A percentile compares a stretch with the other conserved stretches of the same genome.
phyloP scores from a whole-genome alignment of 2,888 invertebrate species.

The Torymus tubicola region DNA sequence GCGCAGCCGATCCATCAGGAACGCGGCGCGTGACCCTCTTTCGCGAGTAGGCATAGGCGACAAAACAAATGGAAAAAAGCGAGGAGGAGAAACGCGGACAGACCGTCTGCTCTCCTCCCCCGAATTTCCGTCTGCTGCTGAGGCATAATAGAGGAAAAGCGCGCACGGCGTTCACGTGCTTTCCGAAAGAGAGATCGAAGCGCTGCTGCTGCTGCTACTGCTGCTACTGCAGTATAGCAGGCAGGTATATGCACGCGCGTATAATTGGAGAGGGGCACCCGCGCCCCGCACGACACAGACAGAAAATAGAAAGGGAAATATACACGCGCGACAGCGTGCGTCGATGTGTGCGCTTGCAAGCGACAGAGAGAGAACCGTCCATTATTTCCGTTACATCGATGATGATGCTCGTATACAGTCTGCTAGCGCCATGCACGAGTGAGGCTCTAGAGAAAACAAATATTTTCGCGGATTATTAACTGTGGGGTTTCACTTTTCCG shows the following conservation, averaged over 20 bases:
- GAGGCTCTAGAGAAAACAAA: no score
- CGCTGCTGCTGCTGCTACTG: background rate
- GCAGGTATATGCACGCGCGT: background rate
- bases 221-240: background rate
- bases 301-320: slow-evolving; percentile 44
- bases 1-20: no score
- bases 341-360: no score
- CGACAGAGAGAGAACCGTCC: background rate
- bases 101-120: slow-evolving; percentile 6
- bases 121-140: no score
- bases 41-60: no score
- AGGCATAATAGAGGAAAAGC: background rate
- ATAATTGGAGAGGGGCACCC: slow-evolving; percentile 8
- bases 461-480: no score
- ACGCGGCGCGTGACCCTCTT: no score
- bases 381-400: slow-evolving; percentile 32
- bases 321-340: background rate
- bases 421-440: background rate
- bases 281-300: slow-evolving; percentile 7
- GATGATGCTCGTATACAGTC: background rate
- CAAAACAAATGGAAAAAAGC: slow-evolving; percentile 23
- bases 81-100: slow-evolving; percentile 33
- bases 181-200: background rate
- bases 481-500: no score
- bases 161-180: background rate